A percentile compares a stretch with the other conserved stretches of the same genome.
These are phyloP conservation scores for Mormoops blainvillei DNA, from an alignment of 2,113 vertebrate species.

Conservation along the genomic window DNA sequence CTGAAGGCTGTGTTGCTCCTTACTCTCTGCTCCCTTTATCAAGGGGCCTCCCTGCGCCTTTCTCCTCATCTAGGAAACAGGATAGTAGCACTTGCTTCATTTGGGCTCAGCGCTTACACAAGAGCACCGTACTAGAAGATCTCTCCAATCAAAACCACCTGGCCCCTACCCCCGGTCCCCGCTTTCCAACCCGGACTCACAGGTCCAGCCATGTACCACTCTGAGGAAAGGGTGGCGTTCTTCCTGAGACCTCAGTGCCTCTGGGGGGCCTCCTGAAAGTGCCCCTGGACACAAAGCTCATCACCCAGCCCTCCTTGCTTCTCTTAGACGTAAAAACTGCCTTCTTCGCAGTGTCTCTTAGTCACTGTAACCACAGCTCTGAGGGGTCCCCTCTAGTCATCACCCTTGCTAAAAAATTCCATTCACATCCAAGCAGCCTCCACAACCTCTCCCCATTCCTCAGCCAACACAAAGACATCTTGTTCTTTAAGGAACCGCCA, in stretches of 20 bases:
- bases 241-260: too few species aligned
- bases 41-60: neutral
- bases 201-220: too few species aligned
- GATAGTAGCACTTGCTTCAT: neutral
- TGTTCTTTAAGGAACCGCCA: neutral
- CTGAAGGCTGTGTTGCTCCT: neutral
- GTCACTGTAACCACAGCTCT: neutral
- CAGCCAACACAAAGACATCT: neutral
- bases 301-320: neutral
- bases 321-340: neutral
- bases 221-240: rapidly evolving
- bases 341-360: neutral
- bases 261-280: neutral
- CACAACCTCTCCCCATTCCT: neutral
- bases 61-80: neutral
- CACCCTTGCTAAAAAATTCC: neutral
- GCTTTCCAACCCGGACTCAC: neutral
- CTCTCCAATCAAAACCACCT: neutral
- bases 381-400: neutral
- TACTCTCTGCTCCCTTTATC: neutral
- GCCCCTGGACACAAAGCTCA: neutral
- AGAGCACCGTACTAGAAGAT: neutral
- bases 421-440: neutral
- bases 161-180: too few species aligned
- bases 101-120: neutral